Conservation (phyloP, 2,797 vertebrate genomes). For the Chloroceryle amazona region DNA sequence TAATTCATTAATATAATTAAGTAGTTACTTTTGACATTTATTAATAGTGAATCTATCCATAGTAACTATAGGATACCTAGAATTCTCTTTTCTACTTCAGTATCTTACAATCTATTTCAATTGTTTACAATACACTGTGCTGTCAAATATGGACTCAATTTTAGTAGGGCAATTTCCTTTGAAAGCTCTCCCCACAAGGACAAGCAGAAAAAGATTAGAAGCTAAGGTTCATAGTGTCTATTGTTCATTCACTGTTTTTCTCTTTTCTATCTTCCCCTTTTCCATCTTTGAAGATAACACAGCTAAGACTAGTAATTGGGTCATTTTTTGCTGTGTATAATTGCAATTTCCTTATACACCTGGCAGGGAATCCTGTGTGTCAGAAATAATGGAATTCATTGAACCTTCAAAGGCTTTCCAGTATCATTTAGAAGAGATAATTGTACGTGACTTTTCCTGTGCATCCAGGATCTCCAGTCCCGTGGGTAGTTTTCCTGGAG, state of each 20-base stretch:
- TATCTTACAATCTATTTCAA: background rate
- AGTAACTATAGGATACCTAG: background rate
- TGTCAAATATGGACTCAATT: background rate
- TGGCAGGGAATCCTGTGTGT: background rate
- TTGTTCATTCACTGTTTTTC: background rate
- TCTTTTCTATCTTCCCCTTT: accelerated
- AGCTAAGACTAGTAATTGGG: background rate
- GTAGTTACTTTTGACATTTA: background rate
- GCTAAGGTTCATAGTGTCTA: background rate
- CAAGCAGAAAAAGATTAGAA: background rate
- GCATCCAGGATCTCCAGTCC: background rate
- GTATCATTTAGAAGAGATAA: background rate
- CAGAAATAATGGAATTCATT: background rate
- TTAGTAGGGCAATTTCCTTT: background rate
- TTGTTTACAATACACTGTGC: background rate
- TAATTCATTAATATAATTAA: background rate
- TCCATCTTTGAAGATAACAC: background rate
- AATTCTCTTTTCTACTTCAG: background rate
- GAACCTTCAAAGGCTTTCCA: background rate
- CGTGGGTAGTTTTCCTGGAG: background rate
- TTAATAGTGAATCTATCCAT: background rate
- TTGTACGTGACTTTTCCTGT: background rate
- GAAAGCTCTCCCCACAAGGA: background rate
- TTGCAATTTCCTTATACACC: background rate
- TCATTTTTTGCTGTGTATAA: background rate